A percentile compares a stretch with the other conserved stretches of the same genome.
These are phyloP conservation scores for Harpagus bidentatus DNA, from an alignment of 2,113 vertebrate species.

Conservation along the genomic window DNA sequence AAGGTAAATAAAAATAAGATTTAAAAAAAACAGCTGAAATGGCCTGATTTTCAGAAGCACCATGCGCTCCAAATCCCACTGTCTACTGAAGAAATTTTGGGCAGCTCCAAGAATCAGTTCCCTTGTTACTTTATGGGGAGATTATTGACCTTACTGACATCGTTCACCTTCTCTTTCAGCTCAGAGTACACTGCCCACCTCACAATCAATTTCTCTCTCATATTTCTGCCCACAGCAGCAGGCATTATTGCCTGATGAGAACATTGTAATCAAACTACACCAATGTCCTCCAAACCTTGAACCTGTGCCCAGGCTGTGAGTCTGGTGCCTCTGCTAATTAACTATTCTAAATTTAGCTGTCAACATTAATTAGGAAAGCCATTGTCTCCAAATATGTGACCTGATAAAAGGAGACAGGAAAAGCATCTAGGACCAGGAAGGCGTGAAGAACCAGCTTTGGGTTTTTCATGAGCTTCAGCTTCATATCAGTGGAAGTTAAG, in stretches of 20 bases:
- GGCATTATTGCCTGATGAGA: neutral
- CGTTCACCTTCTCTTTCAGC: neutral
- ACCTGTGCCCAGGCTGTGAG: slow-evolving; percentile 32
- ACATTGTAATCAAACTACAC: neutral
- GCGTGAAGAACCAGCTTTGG: neutral
- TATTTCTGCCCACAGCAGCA: slow-evolving; percentile 13
- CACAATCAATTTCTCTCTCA: slow-evolving; percentile 4
- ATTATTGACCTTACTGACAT: neutral
- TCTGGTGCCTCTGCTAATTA: slow-evolving; percentile 29
- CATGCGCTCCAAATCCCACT: neutral
- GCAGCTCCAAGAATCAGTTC: neutral
- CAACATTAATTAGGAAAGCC: slow-evolving; percentile 52
- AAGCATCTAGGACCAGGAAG: neutral
- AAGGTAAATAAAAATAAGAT: neutral
- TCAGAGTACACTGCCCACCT: neutral
- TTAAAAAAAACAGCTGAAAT: neutral
- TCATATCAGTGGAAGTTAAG: neutral
- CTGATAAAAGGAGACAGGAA: slow-evolving; percentile 29
- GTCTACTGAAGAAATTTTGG: neutral
- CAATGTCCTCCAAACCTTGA: slow-evolving; percentile 47
- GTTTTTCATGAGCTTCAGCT: neutral
- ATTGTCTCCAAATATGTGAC: slow-evolving; percentile 28
- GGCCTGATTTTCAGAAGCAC: neutral
- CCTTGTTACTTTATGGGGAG: neutral
- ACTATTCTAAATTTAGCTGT: slow-evolving; percentile 48